Evolutionary conservation across 1,140 invertebrate genomes (phyloP).

Genomic region (Drosophila parvula): DNA sequence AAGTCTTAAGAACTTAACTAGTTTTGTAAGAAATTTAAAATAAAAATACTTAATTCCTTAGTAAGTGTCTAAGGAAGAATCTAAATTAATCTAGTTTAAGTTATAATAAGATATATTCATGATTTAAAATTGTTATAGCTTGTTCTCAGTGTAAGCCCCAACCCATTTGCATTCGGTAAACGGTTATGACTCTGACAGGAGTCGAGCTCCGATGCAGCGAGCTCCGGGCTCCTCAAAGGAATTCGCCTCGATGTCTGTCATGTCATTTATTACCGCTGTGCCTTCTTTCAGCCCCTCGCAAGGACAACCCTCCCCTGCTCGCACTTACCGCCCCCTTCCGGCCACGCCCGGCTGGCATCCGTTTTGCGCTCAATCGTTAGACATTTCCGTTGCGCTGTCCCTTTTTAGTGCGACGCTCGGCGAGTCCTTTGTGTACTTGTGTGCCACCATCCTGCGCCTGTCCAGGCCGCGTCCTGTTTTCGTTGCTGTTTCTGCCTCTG

Average conservation of each 20-base stretch:
- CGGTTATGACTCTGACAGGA: conserved; percentile 64
- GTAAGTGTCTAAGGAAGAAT: no score
- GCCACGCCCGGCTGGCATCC: conserved; percentile 47
- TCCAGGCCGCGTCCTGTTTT: conserved; percentile 31
- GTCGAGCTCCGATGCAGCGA: conserved; percentile 44
- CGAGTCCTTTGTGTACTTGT: conserved; percentile 64
- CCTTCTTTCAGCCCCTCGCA: conserved; percentile 1
- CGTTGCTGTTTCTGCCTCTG: conserved; percentile 1
- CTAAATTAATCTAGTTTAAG: not conserved
- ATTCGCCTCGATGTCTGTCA: conserved; percentile 72
- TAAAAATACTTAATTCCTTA: not conserved
- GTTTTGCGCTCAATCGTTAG: conserved; percentile 78
- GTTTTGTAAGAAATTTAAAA: not conserved
- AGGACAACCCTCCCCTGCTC: not conserved
- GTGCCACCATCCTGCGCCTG: conserved; percentile 36
- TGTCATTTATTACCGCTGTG: conserved; percentile 74
- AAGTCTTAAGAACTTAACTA: not conserved
- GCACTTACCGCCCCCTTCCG: conserved; percentile 24
- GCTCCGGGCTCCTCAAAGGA: conserved; percentile 57
- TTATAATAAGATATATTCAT: not conserved
- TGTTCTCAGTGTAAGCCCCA: not conserved
- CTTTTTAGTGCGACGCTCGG: conserved; percentile 67
- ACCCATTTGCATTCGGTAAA: conserved; percentile 71
- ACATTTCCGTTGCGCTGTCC: conserved; percentile 78
- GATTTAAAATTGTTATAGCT: not conserved